These are phyloP conservation scores for Drosophila helvetica DNA, from an alignment of 2,888 invertebrate genomes.

Conservation along the genomic window DNA sequence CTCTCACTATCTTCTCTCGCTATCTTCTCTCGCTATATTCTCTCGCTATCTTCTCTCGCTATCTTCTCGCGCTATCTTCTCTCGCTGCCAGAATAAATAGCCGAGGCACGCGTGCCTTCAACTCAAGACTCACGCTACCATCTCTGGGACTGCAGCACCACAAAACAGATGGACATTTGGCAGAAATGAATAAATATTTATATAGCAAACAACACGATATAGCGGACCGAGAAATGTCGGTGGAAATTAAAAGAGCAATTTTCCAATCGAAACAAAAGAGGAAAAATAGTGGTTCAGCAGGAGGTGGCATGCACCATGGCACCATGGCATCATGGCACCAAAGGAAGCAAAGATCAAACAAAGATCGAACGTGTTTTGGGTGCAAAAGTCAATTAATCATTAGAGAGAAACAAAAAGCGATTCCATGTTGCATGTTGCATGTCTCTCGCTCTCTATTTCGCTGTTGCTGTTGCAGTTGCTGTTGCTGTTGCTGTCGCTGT, in stretches of 20 bases:
- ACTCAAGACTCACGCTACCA: constrained; percentile 20
- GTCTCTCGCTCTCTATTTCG: constrained; percentile 26
- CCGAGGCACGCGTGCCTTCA: neutral
- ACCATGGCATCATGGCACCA: constrained; percentile 1
- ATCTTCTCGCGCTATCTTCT: no score
- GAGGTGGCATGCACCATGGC: neutral
- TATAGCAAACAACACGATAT: constrained; percentile 27
- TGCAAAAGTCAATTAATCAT: constrained; percentile 78
- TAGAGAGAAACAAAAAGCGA: constrained; percentile 74
- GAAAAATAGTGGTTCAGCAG: constrained; percentile 3
- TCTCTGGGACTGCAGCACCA: constrained; percentile 4
- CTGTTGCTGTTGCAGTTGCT: neutral
- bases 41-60: no score
- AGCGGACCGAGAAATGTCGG: constrained; percentile 45
- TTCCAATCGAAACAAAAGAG: constrained; percentile 47
- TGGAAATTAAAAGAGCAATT: constrained; percentile 74
- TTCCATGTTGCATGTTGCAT: constrained; percentile 58
- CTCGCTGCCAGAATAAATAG: no score
- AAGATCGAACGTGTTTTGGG: constrained; percentile 72
- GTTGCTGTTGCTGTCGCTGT: constrained; percentile 10
- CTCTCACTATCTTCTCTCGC: no score
- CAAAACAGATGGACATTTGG: constrained; percentile 55
- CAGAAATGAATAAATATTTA: constrained; percentile 66
- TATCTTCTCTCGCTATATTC: no score
- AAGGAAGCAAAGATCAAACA: constrained; percentile 52